These are phyloP conservation scores for Limnephilus lunatus DNA, from an alignment of 2,888 invertebrate genomes.

Conservation along the genomic window DNA sequence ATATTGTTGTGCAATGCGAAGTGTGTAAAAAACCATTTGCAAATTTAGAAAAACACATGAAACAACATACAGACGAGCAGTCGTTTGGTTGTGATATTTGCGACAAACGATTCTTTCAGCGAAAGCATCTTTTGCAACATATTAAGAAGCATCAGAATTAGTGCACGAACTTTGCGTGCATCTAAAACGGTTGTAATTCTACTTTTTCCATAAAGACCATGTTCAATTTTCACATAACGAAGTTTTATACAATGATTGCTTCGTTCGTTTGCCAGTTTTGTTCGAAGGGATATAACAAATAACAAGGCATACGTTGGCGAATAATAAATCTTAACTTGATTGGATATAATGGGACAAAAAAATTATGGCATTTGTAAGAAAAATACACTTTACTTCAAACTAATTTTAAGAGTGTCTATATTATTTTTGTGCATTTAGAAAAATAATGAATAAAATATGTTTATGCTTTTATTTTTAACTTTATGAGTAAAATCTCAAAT, in stretches of 20 bases:
- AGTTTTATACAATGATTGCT: slow-evolving; percentile 33
- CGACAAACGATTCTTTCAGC: slow-evolving; percentile 46
- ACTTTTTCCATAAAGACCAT: background rate
- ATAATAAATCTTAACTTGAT: slow-evolving; percentile 20
- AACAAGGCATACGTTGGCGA: background rate
- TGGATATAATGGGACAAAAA: too few relatives aligned
- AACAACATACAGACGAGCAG: slow-evolving; percentile 42
- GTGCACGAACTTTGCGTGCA: slow-evolving; percentile 43
- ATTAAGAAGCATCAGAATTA: slow-evolving; percentile 50
- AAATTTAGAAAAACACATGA: slow-evolving; percentile 53
- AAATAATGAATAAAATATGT: too few relatives aligned
- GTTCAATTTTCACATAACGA: slow-evolving; percentile 28
- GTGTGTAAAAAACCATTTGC: slow-evolving; percentile 48
- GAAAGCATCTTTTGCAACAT: slow-evolving; percentile 45
- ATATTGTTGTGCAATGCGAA: slow-evolving; percentile 24
- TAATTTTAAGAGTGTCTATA: too few relatives aligned
- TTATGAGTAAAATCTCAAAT: too few relatives aligned
- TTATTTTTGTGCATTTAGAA: too few relatives aligned
- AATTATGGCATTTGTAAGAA: background rate
- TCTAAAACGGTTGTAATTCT: slow-evolving; percentile 24
- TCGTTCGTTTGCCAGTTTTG: slow-evolving; percentile 48
- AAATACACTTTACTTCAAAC: too few relatives aligned
- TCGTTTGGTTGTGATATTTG: slow-evolving; percentile 49
- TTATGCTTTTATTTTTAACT: too few relatives aligned
- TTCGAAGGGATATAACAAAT: slow-evolving; percentile 26